Conservation (phyloP, 2,113 vertebrate genomes). For the Pomatorhinus ruficollis region DNA sequence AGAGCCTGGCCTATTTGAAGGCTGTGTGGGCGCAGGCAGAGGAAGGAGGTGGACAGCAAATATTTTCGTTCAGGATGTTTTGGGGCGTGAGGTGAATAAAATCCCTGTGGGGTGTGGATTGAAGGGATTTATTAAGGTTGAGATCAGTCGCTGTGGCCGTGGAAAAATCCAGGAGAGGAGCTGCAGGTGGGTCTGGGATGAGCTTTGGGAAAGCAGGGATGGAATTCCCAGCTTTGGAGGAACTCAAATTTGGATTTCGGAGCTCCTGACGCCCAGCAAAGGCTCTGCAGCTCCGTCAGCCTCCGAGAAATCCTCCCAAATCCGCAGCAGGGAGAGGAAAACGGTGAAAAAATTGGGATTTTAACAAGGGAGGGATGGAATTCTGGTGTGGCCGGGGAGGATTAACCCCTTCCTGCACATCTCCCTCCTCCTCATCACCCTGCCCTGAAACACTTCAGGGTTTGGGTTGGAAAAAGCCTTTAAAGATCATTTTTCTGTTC, state of each 20-base stretch:
- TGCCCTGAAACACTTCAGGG: rapidly evolving
- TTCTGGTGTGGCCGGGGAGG: too few relatives aligned
- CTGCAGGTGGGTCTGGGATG: not conserved
- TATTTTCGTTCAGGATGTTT: constrained; percentile 59
- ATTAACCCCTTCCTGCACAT: not conserved
- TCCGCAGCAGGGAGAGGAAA: not conserved
- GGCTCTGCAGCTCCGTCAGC: not conserved
- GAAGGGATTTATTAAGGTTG: not conserved
- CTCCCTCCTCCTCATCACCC: not conserved
- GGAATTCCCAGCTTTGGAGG: too few relatives aligned
- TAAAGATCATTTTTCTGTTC: not conserved
- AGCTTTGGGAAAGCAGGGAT: not conserved
- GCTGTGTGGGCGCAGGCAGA: not conserved
- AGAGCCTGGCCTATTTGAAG: not conserved
- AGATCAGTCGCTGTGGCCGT: not conserved
- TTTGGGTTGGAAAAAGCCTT: not conserved
- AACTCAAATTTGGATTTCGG: not conserved
- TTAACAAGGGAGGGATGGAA: not conserved
- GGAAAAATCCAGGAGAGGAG: not conserved
- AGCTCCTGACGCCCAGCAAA: not conserved
- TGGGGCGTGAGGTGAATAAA: not conserved
- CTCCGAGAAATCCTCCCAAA: not conserved
- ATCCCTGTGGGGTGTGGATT: rapidly evolving
- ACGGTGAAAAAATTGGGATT: rapidly evolving
- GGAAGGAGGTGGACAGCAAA: constrained; percentile 13